These are phyloP conservation scores for Pyrochroa serraticornis DNA, from an alignment of 2,888 invertebrate species.

Conservation along the genomic window DNA sequence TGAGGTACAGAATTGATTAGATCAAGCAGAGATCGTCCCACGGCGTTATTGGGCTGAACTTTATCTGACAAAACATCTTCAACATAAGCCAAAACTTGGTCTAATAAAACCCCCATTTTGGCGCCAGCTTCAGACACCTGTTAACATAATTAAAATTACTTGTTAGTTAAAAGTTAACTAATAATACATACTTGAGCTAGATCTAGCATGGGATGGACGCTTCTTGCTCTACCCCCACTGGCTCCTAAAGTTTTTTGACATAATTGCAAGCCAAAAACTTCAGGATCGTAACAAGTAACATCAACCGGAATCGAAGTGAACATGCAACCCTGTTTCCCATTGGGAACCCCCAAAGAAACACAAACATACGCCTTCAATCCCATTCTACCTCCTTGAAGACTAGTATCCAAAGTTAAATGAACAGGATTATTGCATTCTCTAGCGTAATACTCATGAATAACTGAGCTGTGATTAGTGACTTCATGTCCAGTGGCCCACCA, in stretches of 20 bases:
- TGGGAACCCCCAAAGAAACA: slow-evolving; percentile 91
- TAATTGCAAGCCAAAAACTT: slow-evolving; percentile 80
- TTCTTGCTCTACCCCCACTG: slow-evolving; percentile 51
- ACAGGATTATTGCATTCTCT: slow-evolving; percentile 93
- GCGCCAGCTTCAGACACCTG: slow-evolving; percentile 87
- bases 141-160: slow-evolving; percentile 67
- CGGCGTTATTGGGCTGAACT: slow-evolving; percentile 79
- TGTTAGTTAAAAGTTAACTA: slow-evolving; percentile 59
- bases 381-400: slow-evolving; percentile 86
- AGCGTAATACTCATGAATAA: slow-evolving; percentile 97
- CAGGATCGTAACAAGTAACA: slow-evolving; percentile 89
- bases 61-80: slow-evolving; percentile 89
- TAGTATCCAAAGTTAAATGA: slow-evolving; percentile 94
- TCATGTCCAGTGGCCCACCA: slow-evolving; percentile 99
- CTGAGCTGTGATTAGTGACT: slow-evolving; percentile 95
- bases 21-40: slow-evolving; percentile 89
- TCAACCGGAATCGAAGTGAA: slow-evolving; percentile 95
- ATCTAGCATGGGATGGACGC: slow-evolving; percentile 61
- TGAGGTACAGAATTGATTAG: slow-evolving; percentile 91
- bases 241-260: slow-evolving; percentile 81
- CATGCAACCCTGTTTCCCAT: slow-evolving; percentile 92
- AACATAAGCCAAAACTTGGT: slow-evolving; percentile 82
- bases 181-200: slow-evolving; percentile 72
- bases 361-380: slow-evolving; percentile 93
- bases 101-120: slow-evolving; percentile 77